Evolutionary conservation across 2,113 vertebrate genomes (phyloP), one percentile per base, ranked within the genome.

Genomic region (Cheilinus undulatus): DNA sequence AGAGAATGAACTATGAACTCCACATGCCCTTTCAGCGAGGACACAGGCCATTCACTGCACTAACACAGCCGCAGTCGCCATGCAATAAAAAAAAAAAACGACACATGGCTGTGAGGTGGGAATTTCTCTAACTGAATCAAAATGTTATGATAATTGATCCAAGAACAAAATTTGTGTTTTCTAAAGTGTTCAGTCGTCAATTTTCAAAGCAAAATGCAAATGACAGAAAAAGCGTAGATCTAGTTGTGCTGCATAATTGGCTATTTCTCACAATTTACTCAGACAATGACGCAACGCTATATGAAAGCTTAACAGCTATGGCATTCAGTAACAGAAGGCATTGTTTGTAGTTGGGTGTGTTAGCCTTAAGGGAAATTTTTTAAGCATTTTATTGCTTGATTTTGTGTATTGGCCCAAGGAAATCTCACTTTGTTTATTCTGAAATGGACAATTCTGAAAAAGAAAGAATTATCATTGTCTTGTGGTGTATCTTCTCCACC

Each of bases 1-100:
- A 92, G 69, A 73, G 80, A 59, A 82, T 90, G 92, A 92, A 92
- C 91, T 92, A 40, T 92, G 90, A 93, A 93, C 92, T 93, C 92
- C 52, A 63, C 58, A 46, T 91, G 89, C 89, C 91, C 92, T 90
- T 61, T 87, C 3, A 76, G 48, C 74, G 78, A 86, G 88, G 89
- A 90, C 88, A 89, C 82, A 84, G 75, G 81, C 81, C 80, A 78
- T 84, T 89, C 84, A 82, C 84, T 68, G 56, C 54, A 32, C 73
- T 72, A 81, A 77, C 90, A 84, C 23, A 69, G 66, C 32, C n/a
- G 50, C 75, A 38, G 28, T 65, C 69, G 74, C 68, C 20, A 40
- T 9, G 64, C 69, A 66, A 80, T 80, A 75, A 78, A 72, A 67
- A 64, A 76, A 78, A 76, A 66, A 65, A 40, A 42, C 40, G 11